phyloP scores from a whole-genome alignment of 2,113 vertebrate genomes.

The Anser brachyrhynchus region DNA sequence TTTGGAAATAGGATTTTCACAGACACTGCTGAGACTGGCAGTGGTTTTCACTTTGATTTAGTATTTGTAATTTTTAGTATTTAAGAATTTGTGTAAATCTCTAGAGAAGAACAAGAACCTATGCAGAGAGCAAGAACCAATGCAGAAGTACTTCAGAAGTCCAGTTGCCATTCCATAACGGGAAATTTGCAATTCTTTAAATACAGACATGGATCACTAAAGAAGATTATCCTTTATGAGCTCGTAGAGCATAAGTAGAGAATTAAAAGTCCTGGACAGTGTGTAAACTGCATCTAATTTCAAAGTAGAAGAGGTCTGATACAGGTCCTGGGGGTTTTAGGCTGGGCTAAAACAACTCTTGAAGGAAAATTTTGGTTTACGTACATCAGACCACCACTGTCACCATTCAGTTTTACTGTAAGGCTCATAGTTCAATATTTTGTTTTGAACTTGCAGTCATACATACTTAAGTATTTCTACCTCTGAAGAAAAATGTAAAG shows the following conservation, averaged over 20 bases:
- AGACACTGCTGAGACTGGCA: not conserved
- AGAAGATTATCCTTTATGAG: not conserved
- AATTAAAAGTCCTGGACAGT: not conserved
- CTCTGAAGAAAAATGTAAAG: not conserved
- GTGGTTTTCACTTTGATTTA: not conserved
- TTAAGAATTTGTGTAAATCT: not conserved
- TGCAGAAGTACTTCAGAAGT: not conserved
- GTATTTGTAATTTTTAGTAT: not conserved
- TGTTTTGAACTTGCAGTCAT: not conserved
- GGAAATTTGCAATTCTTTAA: not conserved
- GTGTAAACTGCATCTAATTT: not conserved
- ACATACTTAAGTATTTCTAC: accelerated
- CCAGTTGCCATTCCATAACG: not conserved
- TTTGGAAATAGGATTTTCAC: not conserved
- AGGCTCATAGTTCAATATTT: not conserved
- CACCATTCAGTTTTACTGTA: not conserved
- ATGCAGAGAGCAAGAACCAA: not conserved
- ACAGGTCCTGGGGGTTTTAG: accelerated
- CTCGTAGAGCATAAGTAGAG: not conserved
- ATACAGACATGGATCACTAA: accelerated
- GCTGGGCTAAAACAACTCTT: not conserved
- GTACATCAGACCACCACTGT: accelerated
- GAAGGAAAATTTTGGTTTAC: not conserved
- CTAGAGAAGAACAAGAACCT: not conserved
- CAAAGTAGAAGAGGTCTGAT: not conserved